Base-by-base conservation (phyloP, 2,797 vertebrate species). In the Chanos chanos region DNA sequence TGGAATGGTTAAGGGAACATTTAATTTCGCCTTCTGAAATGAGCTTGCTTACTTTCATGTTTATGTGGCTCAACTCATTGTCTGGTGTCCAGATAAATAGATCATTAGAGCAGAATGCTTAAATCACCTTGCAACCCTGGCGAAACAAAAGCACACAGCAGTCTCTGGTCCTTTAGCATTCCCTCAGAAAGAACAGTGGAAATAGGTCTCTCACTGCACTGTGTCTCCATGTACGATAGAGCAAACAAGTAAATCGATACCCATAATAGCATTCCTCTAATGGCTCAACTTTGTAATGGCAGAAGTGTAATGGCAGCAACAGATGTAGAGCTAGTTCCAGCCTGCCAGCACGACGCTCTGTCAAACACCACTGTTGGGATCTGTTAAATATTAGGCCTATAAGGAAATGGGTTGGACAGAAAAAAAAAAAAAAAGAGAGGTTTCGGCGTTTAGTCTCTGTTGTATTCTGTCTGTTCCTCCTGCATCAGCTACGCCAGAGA, bases 211-310 rank as follows among this genome's bases (percentile, higher is more conserved):
- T 64, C 56, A 68, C 74, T 71, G 56, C 71, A 59, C 69, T 73
- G 66, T 73, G 77, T 74, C 70, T 70, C 65, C 49, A 62, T 71
- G 66, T 74, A 67, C 57, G 54, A 33, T 52, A 56, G 40, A 61
- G 74, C 74, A 79, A 83, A 82, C 76, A 81, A 83, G 74, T 71
- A 78, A 71, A 87, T 87, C 83, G 76, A 82, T 87, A 84, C 77
- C 62, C 51, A 61, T 84, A 85, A 83, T 84, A 73, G 73, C 54
- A 41, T 73, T 77, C 57, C 48, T 77, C 71, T 74, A 79, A 84
- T 63, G 31, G 74, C 71, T 76, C 54, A 74, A 72, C 76, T 79
- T 77, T 74, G 76, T 82, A 81, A 47, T 55, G 56, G 31, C 21
- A 49, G 37, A 62, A 37, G 28, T 40, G 30, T 49, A 61, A 37